Base-by-base conservation (phyloP, 2,888 invertebrate species). In the Pycnomerus fuliginosus region DNA sequence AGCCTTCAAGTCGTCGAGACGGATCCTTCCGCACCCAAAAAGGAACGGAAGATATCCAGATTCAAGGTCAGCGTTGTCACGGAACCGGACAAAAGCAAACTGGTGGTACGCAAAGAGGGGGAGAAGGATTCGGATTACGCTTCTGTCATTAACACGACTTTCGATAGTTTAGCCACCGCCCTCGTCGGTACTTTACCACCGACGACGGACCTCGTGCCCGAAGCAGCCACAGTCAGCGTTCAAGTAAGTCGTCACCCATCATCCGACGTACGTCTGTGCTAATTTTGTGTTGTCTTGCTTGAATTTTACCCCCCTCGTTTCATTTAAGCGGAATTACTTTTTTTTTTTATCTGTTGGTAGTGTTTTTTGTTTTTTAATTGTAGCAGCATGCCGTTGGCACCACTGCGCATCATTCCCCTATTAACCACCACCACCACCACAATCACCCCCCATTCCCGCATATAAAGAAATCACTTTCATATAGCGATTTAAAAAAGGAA, bases 1-100 rank as follows among this genome's bases (percentile, higher is more conserved):
- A 24, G 16, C 3, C 16, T 23, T n/a, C 14, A 16, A 8, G 10
- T 12, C 4, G 11, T 5, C 22, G 24, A 23, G 12, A 20, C 20
- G 20, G 5, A 7, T 5, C 20, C 5, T 5, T 8, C 20, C 5
- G 20, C 20, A 5, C 5, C 8, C 10, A 52, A 48, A 12, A 62
- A 60, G 29, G 70, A 69, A 48, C 56, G 76, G 33, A 69, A 69
- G 48, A 63, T 76, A 10, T 76, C 76, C 3, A 68, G 77, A 33
- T 77, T 77, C 58, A 74, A 75, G 63, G 76, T 78, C 33, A 76
- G 76, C 61, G 72, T 76, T 8, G 76, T 78, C 14, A 71, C 68
- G 8, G 77, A 77, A 55, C 71, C 72, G 3, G 71, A 73, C 46
- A 55, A 59, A 13, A 64, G 53, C 38, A 68, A 68, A 44, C 47